A percentile compares a stretch with the other conserved stretches of the same genome.
phyloP scores from a whole-genome alignment of 35 echinoderm and acorn worm species.

The Antedon bifida region DNA sequence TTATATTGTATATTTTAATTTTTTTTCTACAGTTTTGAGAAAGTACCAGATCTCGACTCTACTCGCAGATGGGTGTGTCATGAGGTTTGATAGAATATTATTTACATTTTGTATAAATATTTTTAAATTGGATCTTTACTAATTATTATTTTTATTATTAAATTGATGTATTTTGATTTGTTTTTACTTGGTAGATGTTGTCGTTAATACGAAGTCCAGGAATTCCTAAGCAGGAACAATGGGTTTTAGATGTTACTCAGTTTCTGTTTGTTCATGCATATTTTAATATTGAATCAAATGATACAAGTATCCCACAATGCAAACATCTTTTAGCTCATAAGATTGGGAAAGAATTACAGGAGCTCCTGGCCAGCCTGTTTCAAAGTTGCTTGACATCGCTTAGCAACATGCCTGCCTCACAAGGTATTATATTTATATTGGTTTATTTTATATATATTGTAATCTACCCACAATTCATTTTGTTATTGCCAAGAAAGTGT shows the following conservation, averaged over 20 bases:
- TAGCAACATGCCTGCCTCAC: neutral
- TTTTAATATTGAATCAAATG: conserved; percentile 26
- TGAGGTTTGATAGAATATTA: conserved; percentile 21
- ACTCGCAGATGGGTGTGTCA: conserved; percentile 53
- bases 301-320: conserved; percentile 6
- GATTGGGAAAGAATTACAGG: neutral
- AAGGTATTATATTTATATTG: neutral
- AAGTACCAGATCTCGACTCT: conserved; percentile 31
- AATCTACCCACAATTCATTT: too few species aligned
- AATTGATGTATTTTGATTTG: too few species aligned
- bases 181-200: conserved; percentile 28
- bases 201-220: conserved; percentile 42
- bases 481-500: too few species aligned
- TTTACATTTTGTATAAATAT: too few species aligned
- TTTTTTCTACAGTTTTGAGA: neutral
- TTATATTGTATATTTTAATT: neutral
- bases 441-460: too few species aligned
- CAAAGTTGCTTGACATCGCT: neutral
- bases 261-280: conserved; percentile 79
- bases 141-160: too few species aligned
- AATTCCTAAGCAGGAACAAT: conserved; percentile 38
- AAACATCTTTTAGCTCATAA: neutral
- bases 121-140: too few species aligned
- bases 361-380: neutral
- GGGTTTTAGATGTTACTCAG: conserved; percentile 40